phyloP scores from a whole-genome alignment of 2,113 vertebrate genomes.

The Oriolus oriolus region DNA sequence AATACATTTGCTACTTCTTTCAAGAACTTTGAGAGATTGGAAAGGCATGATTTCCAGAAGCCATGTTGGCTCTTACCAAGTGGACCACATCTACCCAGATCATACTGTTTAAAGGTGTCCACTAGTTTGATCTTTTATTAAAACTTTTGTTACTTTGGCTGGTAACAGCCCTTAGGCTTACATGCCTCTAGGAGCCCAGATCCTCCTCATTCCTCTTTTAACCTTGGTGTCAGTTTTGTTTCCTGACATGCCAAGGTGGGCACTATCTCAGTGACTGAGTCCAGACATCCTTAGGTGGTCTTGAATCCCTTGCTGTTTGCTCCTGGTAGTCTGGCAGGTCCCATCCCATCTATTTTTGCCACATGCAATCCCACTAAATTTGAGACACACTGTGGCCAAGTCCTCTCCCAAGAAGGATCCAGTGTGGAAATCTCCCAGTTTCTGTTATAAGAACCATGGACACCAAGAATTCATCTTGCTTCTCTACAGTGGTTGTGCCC shows the following conservation, averaged over 20 bases:
- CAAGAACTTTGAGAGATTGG: not conserved
- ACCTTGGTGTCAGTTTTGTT: not conserved
- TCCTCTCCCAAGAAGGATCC: not conserved
- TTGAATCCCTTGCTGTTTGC: not conserved
- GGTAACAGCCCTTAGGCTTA: not conserved
- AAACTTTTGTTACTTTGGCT: not conserved
- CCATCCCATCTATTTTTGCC: not conserved
- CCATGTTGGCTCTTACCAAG: not conserved
- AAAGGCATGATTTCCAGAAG: not conserved
- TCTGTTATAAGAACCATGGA: not conserved
- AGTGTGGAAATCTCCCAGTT: not conserved
- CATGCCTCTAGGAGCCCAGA: not conserved
- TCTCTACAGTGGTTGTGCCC: not conserved
- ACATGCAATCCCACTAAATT: not conserved
- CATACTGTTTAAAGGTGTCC: not conserved
- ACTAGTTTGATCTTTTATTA: not conserved
- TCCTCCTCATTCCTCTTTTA: not conserved
- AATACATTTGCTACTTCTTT: not conserved
- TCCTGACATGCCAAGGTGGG: not conserved
- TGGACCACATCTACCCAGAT: not conserved
- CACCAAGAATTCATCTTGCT: not conserved
- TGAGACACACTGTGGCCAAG: not conserved
- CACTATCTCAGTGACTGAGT: not conserved
- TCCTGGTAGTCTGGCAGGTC: not conserved
- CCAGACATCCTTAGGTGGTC: not conserved